These are phyloP conservation scores for Propithecus deckenii DNA, from an alignment of 2,797 vertebrate genomes.

Conservation along the genomic window DNA sequence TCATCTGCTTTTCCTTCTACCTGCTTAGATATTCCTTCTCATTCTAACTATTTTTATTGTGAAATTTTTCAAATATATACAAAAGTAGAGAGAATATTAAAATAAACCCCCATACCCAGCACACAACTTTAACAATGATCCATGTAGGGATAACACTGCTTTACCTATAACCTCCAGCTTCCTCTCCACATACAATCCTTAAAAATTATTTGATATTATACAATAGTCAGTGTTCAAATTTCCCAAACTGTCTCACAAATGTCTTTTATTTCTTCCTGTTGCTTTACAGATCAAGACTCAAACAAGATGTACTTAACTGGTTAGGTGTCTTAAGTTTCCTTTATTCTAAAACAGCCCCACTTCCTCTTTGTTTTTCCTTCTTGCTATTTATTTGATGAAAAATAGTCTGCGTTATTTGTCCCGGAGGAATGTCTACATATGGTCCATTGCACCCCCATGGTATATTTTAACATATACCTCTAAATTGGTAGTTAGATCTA, in stretches of 20 bases:
- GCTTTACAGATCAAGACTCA: background rate
- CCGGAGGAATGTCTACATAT: background rate
- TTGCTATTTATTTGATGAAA: background rate
- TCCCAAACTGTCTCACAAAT: background rate
- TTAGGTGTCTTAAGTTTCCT: background rate
- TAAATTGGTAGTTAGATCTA: background rate
- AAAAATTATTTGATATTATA: background rate
- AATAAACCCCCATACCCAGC: background rate
- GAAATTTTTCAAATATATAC: background rate
- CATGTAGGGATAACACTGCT: background rate
- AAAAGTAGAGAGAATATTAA: background rate
- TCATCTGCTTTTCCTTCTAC: background rate
- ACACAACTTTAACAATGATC: background rate
- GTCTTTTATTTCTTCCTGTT: background rate
- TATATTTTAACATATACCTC: background rate
- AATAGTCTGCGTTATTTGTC: background rate
- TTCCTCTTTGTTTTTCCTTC: background rate
- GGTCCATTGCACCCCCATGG: background rate
- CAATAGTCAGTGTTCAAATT: background rate
- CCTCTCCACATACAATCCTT: background rate
- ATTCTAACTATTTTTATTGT: background rate
- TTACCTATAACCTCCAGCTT: background rate
- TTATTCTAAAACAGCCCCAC: background rate
- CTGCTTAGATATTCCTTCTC: background rate
- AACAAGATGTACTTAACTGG: background rate